Evolutionary conservation across 2,113 vertebrate genomes (phyloP).

Genomic region (Cinclus mexicanus): DNA sequence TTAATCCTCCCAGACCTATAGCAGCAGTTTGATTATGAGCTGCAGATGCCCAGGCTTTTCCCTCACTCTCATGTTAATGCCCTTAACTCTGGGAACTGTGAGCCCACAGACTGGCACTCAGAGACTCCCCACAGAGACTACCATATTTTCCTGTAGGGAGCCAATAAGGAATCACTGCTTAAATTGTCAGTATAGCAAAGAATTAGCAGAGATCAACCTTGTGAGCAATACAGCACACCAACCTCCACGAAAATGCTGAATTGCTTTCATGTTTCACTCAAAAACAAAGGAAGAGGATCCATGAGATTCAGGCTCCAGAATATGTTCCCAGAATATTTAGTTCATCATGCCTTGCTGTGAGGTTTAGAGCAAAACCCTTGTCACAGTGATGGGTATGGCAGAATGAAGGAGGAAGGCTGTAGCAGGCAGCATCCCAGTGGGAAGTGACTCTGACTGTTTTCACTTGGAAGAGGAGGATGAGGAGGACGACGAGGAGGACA

Average conservation of each 20-base stretch:
- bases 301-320: not conserved
- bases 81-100: no score
- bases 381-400: not conserved
- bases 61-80: not conserved
- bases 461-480: not conserved
- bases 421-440: not conserved
- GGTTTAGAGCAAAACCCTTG: not conserved
- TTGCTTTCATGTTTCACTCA: conserved; percentile 34
- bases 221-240: rapidly evolving
- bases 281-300: conserved; percentile 15
- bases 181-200: not conserved
- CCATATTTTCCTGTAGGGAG: not conserved
- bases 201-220: not conserved
- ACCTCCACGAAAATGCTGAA: rapidly evolving
- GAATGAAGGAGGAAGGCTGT: not conserved
- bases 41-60: not conserved
- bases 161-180: not conserved
- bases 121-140: no score
- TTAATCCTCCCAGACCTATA: not conserved
- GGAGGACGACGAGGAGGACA: no score
- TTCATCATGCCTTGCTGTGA: not conserved
- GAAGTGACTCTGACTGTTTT: conserved; percentile 17
- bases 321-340: not conserved
- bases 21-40: not conserved
- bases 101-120: no score